Percentiles rank a stretch among this genome's conserved stretches.
Conservation (phyloP, 2,113 vertebrate genomes). For the Gorsachius goisagi region DNA sequence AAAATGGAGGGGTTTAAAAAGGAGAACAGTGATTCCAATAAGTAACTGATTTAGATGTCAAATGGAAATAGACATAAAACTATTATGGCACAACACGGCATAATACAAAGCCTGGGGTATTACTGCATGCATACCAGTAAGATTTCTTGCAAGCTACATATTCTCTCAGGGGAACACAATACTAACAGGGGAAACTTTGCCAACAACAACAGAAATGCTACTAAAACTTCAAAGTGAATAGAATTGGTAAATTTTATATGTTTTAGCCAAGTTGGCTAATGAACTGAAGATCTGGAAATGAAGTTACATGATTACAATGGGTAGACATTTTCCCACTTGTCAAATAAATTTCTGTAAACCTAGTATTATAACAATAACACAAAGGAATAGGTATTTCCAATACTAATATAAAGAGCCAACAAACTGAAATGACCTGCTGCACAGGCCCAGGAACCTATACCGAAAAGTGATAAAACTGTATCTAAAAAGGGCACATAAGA, state of each 20-base stretch:
- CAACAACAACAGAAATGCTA: constrained; percentile 53
- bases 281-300: constrained; percentile 58
- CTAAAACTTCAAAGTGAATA: constrained; percentile 62
- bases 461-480: background rate
- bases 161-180: background rate
- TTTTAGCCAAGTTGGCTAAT: constrained; percentile 56
- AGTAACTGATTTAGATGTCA: constrained; percentile 14
- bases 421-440: background rate
- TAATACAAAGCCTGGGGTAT: constrained; percentile 17
- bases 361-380: background rate
- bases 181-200: constrained; percentile 10
- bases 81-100: constrained; percentile 13
- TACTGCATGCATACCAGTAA: constrained; percentile 31
- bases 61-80: constrained; percentile 25
- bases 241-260: constrained; percentile 21
- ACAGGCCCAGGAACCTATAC: background rate
- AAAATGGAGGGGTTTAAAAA: background rate
- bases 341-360: constrained; percentile 56
- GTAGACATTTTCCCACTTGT: constrained; percentile 52
- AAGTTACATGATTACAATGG: constrained; percentile 39
- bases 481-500: background rate
- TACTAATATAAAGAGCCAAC: background rate
- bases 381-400: constrained; percentile 37
- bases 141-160: constrained; percentile 7
- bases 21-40: background rate